Evolutionary conservation across 2,888 invertebrate species (phyloP).

Genomic region (Ommatoiulus sabulosus): DNA sequence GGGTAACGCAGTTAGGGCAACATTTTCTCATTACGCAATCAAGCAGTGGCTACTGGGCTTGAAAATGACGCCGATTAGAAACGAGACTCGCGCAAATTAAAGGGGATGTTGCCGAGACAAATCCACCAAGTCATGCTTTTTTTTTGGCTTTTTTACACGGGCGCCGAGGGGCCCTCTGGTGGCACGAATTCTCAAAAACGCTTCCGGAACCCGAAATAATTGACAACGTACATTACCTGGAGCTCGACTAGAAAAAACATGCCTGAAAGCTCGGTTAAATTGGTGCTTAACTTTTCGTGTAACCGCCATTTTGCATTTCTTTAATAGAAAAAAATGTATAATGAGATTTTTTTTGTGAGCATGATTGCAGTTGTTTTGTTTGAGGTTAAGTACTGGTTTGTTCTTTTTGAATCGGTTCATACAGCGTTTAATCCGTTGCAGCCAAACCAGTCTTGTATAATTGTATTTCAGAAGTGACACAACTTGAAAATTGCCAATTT

Average conservation of each 20-base stretch:
- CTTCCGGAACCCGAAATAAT: not conserved
- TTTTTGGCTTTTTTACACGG: not conserved
- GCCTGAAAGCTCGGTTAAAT: not conserved
- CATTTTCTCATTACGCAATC: conserved; percentile 10
- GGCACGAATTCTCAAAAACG: not conserved
- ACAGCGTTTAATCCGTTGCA: too few species aligned
- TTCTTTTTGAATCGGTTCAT: too few species aligned
- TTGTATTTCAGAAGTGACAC: too few species aligned
- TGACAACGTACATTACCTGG: not conserved
- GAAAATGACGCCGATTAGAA: conserved; percentile 20
- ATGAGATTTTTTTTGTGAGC: too few species aligned
- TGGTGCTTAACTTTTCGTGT: not conserved
- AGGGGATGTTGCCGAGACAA: conserved; percentile 9
- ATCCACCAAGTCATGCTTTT: not conserved
- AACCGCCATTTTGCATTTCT: too few species aligned
- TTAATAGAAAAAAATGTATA: too few species aligned
- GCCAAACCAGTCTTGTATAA: too few species aligned
- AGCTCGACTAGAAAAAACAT: not conserved
- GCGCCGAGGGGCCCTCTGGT: not conserved
- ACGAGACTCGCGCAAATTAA: not conserved
- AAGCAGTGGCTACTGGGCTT: conserved; percentile 45
- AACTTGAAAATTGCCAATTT: too few species aligned
- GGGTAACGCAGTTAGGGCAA: conserved; percentile 41
- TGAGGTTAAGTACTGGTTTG: too few species aligned
- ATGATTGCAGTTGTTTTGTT: too few species aligned